Evolutionary conservation across 1,140 invertebrate genomes (phyloP).

Genomic region (Whitmania pigra): DNA sequence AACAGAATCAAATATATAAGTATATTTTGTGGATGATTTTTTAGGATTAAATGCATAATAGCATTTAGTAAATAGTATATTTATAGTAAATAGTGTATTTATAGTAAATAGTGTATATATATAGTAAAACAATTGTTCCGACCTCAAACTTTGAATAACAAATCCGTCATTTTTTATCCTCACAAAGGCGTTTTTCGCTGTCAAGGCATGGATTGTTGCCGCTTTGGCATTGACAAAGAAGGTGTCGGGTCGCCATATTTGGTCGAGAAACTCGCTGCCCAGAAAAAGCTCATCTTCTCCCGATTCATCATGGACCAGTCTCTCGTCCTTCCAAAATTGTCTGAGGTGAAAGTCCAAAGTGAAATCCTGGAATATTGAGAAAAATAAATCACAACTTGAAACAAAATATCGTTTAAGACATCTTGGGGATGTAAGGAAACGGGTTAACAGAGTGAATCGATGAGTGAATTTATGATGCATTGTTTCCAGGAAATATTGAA

Average conservation of each 20-base stretch:
- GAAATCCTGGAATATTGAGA: slow-evolving; percentile 62
- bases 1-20: too few species aligned
- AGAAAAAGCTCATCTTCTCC: slow-evolving; percentile 36
- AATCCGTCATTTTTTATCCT: slow-evolving; percentile 44
- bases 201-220: slow-evolving; percentile 93
- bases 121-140: background rate
- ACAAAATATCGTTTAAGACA: background rate
- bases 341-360: slow-evolving; percentile 97
- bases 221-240: slow-evolving; percentile 77
- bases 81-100: too few species aligned
- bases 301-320: slow-evolving; percentile 73
- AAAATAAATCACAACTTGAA: background rate
- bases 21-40: too few species aligned
- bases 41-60: too few species aligned
- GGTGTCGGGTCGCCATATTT: slow-evolving; percentile 95
- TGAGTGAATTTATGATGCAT: too few species aligned
- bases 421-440: too few species aligned
- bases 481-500: too few species aligned
- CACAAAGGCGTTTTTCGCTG: slow-evolving; percentile 59
- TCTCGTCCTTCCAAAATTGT: slow-evolving; percentile 91
- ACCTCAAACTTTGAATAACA: slow-evolving; percentile 39
- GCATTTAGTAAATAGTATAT: too few species aligned
- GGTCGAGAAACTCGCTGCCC: slow-evolving; percentile 86
- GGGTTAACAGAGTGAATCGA: too few species aligned
- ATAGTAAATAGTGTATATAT: too few species aligned